phyloP scores from a whole-genome alignment of 2,888 invertebrate genomes.

The Mimachlamys varia region DNA sequence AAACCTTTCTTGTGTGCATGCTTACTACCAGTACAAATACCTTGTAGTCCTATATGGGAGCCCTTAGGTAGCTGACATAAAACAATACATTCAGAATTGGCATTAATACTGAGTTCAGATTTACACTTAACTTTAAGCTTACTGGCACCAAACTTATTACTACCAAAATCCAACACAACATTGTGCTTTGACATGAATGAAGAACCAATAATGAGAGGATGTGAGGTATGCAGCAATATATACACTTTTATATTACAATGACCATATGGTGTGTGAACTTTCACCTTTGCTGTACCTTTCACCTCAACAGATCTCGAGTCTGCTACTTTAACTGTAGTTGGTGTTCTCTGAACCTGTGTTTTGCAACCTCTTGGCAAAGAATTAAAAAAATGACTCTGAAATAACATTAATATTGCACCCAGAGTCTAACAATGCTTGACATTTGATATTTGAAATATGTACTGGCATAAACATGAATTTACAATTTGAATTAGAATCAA shows the following conservation, averaged over 20 bases:
- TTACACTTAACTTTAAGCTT: slow-evolving; percentile 26
- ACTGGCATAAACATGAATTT: slow-evolving; percentile 49
- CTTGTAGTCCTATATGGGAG: slow-evolving; percentile 41
- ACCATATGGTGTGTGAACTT: background rate
- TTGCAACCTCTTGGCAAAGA: background rate
- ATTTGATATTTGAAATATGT: no score
- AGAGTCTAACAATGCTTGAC: no score
- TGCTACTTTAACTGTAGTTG: slow-evolving; percentile 42
- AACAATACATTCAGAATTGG: slow-evolving; percentile 49
- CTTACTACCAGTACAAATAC: slow-evolving; percentile 38
- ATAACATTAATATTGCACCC: no score
- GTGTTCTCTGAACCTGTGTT: slow-evolving; percentile 1
- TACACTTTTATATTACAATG: slow-evolving; percentile 32
- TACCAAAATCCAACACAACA: slow-evolving; percentile 43
- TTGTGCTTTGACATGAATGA: slow-evolving; percentile 37
- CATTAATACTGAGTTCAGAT: slow-evolving; percentile 40
- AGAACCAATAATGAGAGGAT: slow-evolving; percentile 47
- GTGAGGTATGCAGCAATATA: slow-evolving; percentile 46
- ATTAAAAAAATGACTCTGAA: slow-evolving; percentile 42
- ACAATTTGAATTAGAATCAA: slow-evolving; percentile 48
- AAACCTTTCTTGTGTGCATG: slow-evolving; percentile 36
- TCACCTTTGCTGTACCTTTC: slow-evolving; percentile 44
- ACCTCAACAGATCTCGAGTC: slow-evolving; percentile 37
- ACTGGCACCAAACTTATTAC: background rate
- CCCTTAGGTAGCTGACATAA: slow-evolving; percentile 24